phyloP scores from a whole-genome alignment of 23 tunicate species.

The Trididemnum clinides region DNA sequence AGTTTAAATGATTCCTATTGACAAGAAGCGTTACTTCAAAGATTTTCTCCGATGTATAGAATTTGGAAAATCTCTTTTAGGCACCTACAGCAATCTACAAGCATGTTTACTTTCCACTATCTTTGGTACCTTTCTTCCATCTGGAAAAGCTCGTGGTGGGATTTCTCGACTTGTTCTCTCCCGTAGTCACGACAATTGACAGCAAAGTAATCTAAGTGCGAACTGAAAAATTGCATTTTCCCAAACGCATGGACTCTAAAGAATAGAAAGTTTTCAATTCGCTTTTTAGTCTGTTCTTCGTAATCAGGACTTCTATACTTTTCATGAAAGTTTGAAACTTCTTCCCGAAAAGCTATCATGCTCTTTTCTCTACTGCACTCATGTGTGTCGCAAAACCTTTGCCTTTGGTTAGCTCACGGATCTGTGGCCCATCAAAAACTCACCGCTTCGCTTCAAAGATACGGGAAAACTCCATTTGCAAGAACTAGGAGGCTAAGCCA shows the following conservation, averaged over 20 bases:
- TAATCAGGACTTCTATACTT: neutral
- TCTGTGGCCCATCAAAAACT: too few species aligned
- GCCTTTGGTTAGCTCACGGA: neutral
- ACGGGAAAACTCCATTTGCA: too few species aligned
- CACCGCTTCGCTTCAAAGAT: too few species aligned
- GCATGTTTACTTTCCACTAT: neutral
- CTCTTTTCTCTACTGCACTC: neutral
- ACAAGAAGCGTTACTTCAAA: too few species aligned
- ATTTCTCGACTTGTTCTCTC: neutral
- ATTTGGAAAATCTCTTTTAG: neutral
- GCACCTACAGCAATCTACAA: neutral
- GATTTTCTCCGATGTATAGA: neutral
- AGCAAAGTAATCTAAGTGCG: neutral
- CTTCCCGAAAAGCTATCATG: neutral
- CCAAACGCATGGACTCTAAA: neutral
- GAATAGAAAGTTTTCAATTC: neutral
- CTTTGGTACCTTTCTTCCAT: neutral
- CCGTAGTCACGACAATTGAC: neutral
- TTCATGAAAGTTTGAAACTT: neutral
- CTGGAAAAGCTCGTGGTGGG: neutral
- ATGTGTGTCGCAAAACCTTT: neutral
- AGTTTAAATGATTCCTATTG: neutral
- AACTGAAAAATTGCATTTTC: neutral
- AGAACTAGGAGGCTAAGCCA: too few species aligned
- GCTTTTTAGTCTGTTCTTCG: neutral